Evolutionary conservation across 2,888 invertebrate genomes (phyloP).

Genomic region (Isoperla grammatica): DNA sequence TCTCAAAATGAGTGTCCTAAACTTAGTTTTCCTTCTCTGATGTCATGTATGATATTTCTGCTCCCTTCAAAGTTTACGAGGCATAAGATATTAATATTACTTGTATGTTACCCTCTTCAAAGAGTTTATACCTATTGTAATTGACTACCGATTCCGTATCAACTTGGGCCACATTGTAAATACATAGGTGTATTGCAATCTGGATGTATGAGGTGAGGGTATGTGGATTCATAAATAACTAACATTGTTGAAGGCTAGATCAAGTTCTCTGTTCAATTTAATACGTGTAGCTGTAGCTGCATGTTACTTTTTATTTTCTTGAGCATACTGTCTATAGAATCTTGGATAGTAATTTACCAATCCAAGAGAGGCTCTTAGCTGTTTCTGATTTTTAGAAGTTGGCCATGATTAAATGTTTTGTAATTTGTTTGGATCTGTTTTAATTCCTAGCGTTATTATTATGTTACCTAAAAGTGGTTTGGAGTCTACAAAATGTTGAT

Average conservation of each 20-base stretch:
- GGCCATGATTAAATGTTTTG: too few relatives aligned
- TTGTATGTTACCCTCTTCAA: background rate
- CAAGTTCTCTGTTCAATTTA: background rate
- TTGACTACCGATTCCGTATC: background rate
- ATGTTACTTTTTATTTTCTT: background rate
- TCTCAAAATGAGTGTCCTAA: background rate
- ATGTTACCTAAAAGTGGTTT: too few relatives aligned
- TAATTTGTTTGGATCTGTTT: too few relatives aligned
- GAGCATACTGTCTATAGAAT: background rate
- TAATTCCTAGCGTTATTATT: too few relatives aligned
- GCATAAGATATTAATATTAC: constrained; percentile 1
- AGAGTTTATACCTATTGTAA: constrained; percentile 4
- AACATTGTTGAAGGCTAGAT: background rate
- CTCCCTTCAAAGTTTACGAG: background rate
- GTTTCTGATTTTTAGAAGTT: constrained; percentile 6
- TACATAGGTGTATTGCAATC: background rate
- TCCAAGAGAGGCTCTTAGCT: background rate
- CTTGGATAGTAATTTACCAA: background rate
- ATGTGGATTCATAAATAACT: background rate
- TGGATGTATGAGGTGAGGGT: background rate
- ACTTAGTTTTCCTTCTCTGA: constrained; percentile 8
- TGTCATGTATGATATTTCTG: constrained; percentile 3
- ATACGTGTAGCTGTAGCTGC: background rate
- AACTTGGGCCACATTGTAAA: background rate
- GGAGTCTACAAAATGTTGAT: too few relatives aligned